Conservation (phyloP, 2,888 invertebrate species). For the Hemithea aestivaria region DNA sequence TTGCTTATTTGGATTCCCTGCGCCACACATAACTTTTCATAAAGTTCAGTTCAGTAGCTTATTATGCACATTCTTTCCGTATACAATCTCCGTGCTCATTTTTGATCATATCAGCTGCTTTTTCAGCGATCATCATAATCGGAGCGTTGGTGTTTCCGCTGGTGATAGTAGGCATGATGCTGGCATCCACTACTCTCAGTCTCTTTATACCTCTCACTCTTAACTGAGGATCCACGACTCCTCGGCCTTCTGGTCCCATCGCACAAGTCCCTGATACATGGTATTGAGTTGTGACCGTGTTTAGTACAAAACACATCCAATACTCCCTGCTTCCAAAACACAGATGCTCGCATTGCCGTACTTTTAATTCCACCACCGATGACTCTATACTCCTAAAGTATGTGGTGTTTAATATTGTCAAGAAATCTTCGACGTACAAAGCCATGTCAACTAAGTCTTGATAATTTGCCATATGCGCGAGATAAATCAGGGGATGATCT, state of each 20-base stretch:
- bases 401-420: slow-evolving; percentile 35
- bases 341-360: slow-evolving; percentile 33
- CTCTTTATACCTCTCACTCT: slow-evolving; percentile 19
- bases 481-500: slow-evolving; percentile 36
- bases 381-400: slow-evolving; percentile 35
- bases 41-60: no score
- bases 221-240: slow-evolving; percentile 47
- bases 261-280: slow-evolving; percentile 49
- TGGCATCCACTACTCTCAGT: slow-evolving; percentile 28
- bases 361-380: slow-evolving; percentile 28
- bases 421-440: slow-evolving; percentile 35
- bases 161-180: slow-evolving; percentile 66
- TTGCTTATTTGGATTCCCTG: no score
- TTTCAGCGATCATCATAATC: slow-evolving; percentile 35
- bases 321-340: slow-evolving; percentile 36
- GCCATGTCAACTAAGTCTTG: slow-evolving; percentile 39
- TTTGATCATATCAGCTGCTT: slow-evolving; percentile 26
- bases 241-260: slow-evolving; percentile 44
- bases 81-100: slow-evolving; percentile 8
- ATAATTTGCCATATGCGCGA: slow-evolving; percentile 32
- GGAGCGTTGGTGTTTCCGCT: slow-evolving; percentile 79
- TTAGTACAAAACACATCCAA: slow-evolving; percentile 44
- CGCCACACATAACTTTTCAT: no score
- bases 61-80: no score
- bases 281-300: slow-evolving; percentile 80